Conservation (phyloP, 2,888 invertebrate genomes). For the Habroteleia sp. region DNA sequence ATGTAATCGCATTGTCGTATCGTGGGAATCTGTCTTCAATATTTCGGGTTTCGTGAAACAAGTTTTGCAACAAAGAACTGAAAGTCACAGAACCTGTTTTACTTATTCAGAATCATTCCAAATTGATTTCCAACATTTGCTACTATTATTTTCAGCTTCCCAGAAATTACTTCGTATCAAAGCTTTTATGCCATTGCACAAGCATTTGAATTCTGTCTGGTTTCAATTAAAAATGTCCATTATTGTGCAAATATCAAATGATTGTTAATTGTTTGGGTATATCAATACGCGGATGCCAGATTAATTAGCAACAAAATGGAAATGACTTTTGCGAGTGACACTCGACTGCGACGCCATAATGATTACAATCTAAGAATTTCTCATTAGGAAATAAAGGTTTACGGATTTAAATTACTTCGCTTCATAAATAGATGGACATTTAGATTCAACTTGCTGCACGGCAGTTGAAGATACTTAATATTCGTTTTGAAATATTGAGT, state of each 20-base stretch:
- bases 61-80: constrained; percentile 61
- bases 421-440: constrained; percentile 56
- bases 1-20: constrained; percentile 64
- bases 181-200: constrained; percentile 34
- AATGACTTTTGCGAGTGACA: constrained; percentile 16
- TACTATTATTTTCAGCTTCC: constrained; percentile 46
- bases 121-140: constrained; percentile 60
- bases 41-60: constrained; percentile 62
- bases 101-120: constrained; percentile 56
- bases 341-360: constrained; percentile 2
- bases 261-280: constrained; percentile 29
- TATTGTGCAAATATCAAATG: constrained; percentile 15
- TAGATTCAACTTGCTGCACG: constrained; percentile 39
- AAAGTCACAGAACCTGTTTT: constrained; percentile 60
- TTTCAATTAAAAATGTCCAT: constrained; percentile 37
- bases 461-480: constrained; percentile 47
- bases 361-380: constrained; percentile 50
- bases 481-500: constrained; percentile 51
- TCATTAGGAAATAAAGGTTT: constrained; percentile 51
- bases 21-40: constrained; percentile 64
- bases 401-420: constrained; percentile 38
- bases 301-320: constrained; percentile 28
- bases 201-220: constrained; percentile 18
- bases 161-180: constrained; percentile 35
- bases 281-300: constrained; percentile 24